Base-by-base conservation (phyloP, 2,888 invertebrate genomes). In the Drosophila dives region DNA sequence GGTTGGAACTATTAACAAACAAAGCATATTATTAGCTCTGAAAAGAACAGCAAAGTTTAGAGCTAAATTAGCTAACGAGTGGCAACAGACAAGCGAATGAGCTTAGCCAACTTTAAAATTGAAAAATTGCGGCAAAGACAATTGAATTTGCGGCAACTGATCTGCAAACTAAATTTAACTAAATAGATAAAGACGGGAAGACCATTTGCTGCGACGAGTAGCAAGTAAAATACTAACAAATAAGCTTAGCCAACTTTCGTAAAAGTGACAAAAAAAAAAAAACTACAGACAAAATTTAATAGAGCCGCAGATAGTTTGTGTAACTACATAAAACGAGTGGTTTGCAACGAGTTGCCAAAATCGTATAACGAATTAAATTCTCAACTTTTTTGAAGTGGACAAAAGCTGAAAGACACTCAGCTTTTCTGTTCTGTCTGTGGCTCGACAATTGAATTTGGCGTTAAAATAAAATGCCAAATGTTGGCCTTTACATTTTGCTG, bases 401-500 rank as follows among this genome's bases (percentile, higher is more conserved):
- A 48, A 53, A 42, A 54, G 6, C 12, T 15, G 10, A 15, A 32
- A 20, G 32, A 45, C 15, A 23, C 15, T 23, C 15, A 23, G 23
- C 8, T 45, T 45, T 15, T 8, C 15, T 45, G 15, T 3, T 45
- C 15, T 36, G 62, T 36, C 26, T 26, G 32, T 15, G 26, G 36
- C 38, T 29, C n/a, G 58, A 54, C 70, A 70, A 72, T 70, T 72
- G 63, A 58, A 63, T 72, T 33, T 51, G 50, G 60, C 61, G 64
- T 63, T 80, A 56, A 80, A 84, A 85, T 84, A 50, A 80, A 86
- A 85, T 84, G 87, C 72, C 80, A 86, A 84, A 73, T 78, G 82
- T 67, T 85, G 78, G 78, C 82, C 81, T 86, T 83, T 83, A 66
- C 68, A 64, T 50, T 56, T 17, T 15, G 51, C 33, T 34, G 48